Percentiles rank a stretch among this genome's conserved stretches.
phyloP scores from a whole-genome alignment of 2,888 invertebrate genomes.

The Drosophila quinaria region DNA sequence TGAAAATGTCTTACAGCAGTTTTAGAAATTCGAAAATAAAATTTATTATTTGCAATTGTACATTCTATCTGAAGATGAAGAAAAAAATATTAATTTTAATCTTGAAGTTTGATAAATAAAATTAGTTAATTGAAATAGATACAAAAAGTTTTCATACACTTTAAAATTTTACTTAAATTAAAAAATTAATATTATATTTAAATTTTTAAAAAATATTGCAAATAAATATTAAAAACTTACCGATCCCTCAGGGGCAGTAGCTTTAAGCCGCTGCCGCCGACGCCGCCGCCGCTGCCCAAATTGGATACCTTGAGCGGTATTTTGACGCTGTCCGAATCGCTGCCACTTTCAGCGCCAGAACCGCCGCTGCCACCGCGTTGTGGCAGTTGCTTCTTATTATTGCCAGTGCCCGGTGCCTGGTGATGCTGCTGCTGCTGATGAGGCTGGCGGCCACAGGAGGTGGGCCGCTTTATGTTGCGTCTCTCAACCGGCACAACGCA shows the following conservation, averaged over 20 bases:
- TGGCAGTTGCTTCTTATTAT: slow-evolving; percentile 63
- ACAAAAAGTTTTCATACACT: not conserved
- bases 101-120: no score
- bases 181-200: no score
- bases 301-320: slow-evolving; percentile 88
- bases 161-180: no score
- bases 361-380: slow-evolving; percentile 67
- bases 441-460: slow-evolving; percentile 79
- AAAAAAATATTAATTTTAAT: no score
- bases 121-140: not conserved
- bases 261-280: slow-evolving; percentile 63
- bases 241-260: slow-evolving; percentile 87
- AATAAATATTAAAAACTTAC: slow-evolving; percentile 83
- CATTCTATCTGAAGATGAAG: not conserved
- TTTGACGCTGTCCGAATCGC: slow-evolving; percentile 90
- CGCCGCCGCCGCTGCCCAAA: slow-evolving; percentile 75
- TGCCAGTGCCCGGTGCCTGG: slow-evolving; percentile 59
- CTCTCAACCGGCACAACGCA: slow-evolving; percentile 70
- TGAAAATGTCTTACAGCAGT: not conserved
- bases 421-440: slow-evolving; percentile 61
- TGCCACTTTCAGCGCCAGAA: slow-evolving; percentile 87
- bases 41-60: not conserved
- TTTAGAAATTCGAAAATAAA: not conserved
- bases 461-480: slow-evolving; percentile 84
- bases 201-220: no score